Evolutionary conservation across 2,888 invertebrate genomes (phyloP), one percentile per base, ranked within the genome.

Genomic region (Thymelicus lineola): DNA sequence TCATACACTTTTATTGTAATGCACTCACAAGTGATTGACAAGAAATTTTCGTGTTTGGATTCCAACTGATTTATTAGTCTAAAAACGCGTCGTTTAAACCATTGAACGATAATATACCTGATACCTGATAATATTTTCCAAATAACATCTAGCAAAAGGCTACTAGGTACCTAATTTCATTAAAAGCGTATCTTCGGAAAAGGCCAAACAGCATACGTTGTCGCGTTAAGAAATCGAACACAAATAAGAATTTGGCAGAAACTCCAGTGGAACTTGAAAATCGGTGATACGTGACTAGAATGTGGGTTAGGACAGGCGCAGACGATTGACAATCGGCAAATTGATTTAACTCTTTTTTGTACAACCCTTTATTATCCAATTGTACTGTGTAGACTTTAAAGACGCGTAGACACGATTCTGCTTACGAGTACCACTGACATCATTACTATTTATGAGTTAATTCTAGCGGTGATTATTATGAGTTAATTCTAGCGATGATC

Each of bases 241-340:
- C 79, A 82, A 83, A 82, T 82, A 83, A 84, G 80, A 83, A 84
- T 85, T 85, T 77, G 77, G 76, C 75, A 76, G 76, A 79, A 80
- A 80, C 78, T 73, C 74, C 79, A 81, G 82, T 77, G 82, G 81
- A 85, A 85, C 84, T 85, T 83, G 85, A 87, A 87, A 88, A 89
- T 88, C 85, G 87, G 75, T 75, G 72, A 75, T 73, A 85, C 89
- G 90, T 89, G 90, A 78, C 66, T 28, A 12, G 88, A 86, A 86
- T 87, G 70, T 14, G 9, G 45, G 74, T 63, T 42, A 62, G 70
- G 59, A 17, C 64, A 48, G 58, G 35, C n/a, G 69, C 48, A 58
- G 36, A 69, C 48, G 57, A 58, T 63, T 57, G 62, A 48, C 57
- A 28, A 55, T 55, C 14, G 55, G 28, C 55, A 28, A 28, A 55